phyloP scores from a whole-genome alignment of 2,888 invertebrate species.

The Erynnis tages region DNA sequence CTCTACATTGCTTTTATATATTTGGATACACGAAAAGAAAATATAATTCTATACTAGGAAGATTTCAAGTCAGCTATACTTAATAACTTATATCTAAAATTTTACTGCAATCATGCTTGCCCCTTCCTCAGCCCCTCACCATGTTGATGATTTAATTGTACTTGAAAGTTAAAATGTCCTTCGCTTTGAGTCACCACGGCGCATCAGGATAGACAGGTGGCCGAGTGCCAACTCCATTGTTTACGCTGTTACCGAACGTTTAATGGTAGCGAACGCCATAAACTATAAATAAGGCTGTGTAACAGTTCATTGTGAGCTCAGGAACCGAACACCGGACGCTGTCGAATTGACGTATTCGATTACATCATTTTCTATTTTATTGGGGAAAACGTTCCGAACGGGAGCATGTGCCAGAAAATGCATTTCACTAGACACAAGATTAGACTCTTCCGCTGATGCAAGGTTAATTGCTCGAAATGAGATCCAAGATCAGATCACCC shows the following conservation, averaged over 20 bases:
- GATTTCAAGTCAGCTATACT: too few relatives aligned
- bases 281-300: conserved; percentile 51
- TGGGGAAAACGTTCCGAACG: background rate
- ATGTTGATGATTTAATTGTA: too few relatives aligned
- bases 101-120: too few relatives aligned
- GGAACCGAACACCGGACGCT: conserved; percentile 38
- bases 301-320: conserved; percentile 36
- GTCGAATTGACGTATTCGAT: conserved; percentile 35
- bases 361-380: conserved; percentile 31
- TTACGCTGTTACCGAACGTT: conserved; percentile 46
- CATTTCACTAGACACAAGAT: conserved; percentile 21
- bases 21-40: too few relatives aligned
- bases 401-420: conserved; percentile 19
- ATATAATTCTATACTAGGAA: too few relatives aligned
- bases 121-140: too few relatives aligned
- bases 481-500: conserved; percentile 2
- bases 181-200: background rate
- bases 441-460: conserved; percentile 17
- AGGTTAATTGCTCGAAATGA: conserved; percentile 17
- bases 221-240: conserved; percentile 58
- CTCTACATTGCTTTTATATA: too few relatives aligned
- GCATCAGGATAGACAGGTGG: conserved; percentile 48
- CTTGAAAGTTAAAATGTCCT: background rate
- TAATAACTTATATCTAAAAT: too few relatives aligned
- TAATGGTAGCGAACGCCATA: conserved; percentile 39